Evolutionary conservation across 2,888 invertebrate species (phyloP).

Genomic region (Apamea sordens): DNA sequence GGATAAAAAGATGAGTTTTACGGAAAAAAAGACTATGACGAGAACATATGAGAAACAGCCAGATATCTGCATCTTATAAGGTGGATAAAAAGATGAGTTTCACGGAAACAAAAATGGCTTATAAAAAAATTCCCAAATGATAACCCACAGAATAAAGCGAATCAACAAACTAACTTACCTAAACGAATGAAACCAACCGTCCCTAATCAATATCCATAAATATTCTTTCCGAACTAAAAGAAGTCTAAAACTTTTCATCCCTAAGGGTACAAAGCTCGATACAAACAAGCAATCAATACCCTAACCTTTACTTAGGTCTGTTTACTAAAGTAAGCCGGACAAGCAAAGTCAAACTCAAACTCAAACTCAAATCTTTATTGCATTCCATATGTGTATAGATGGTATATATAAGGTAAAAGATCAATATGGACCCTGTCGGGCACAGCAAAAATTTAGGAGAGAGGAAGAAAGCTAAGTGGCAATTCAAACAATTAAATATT

Average conservation of each 20-base stretch:
- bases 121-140: neutral
- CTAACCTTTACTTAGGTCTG: conserved; percentile 29
- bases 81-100: neutral
- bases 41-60: neutral
- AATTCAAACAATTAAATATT: no score
- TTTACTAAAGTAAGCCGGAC: neutral
- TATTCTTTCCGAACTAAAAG: conserved; percentile 1
- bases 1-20: neutral
- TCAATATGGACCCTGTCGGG: no score
- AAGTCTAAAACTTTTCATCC: conserved; percentile 32
- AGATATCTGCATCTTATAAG: neutral
- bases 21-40: no score
- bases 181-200: neutral
- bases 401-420: no score
- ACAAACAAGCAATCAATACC: conserved; percentile 58
- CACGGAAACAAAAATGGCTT: no score
- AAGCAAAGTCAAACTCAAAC: no score
- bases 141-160: neutral
- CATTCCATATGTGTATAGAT: no score
- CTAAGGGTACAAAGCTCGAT: neutral
- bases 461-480: no score
- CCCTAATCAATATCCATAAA: conserved; percentile 41
- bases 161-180: neutral
- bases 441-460: no score
- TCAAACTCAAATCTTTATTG: no score